Percentiles rank a stretch among this genome's conserved stretches.
Evolutionary conservation across 2,113 vertebrate genomes (phyloP).

Genomic region (Ptyas mucosa): DNA sequence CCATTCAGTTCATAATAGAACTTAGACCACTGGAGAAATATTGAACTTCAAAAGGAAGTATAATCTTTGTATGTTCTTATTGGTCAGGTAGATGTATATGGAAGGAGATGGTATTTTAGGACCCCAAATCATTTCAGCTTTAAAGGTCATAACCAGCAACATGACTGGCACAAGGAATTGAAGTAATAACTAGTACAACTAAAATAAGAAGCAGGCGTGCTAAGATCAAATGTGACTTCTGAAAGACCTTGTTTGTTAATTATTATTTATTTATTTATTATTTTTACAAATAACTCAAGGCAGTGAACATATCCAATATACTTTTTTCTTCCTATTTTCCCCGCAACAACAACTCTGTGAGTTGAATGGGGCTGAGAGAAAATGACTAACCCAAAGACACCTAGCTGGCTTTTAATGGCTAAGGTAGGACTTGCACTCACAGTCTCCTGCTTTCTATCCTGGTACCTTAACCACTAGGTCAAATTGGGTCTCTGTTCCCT

Average conservation of each 20-base stretch:
- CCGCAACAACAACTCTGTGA: too few species aligned
- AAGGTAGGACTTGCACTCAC: too few species aligned
- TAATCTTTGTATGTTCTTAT: not conserved
- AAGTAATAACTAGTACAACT: not conserved
- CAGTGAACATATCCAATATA: too few species aligned
- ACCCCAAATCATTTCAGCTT: not conserved
- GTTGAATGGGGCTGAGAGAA: too few species aligned
- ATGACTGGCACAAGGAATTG: not conserved
- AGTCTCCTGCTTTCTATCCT: too few species aligned
- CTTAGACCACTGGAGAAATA: not conserved
- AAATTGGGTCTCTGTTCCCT: not conserved
- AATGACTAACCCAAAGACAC: too few species aligned
- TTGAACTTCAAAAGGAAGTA: not conserved
- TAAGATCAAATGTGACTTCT: not conserved
- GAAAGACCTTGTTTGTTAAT: not conserved
- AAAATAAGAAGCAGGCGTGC: not conserved
- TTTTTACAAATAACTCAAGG: too few species aligned
- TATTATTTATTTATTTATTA: too few species aligned
- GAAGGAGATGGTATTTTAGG: not conserved
- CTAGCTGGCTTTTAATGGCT: too few species aligned
- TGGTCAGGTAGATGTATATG: not conserved
- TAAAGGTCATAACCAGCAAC: not conserved
- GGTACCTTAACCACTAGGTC: too few species aligned
- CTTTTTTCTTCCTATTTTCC: too few species aligned
- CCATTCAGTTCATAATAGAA: not conserved